A percentile compares a stretch with the other conserved stretches of the same genome.
Evolutionary conservation across 2,888 invertebrate species (phyloP).

Genomic region (Baccha elongata): DNA sequence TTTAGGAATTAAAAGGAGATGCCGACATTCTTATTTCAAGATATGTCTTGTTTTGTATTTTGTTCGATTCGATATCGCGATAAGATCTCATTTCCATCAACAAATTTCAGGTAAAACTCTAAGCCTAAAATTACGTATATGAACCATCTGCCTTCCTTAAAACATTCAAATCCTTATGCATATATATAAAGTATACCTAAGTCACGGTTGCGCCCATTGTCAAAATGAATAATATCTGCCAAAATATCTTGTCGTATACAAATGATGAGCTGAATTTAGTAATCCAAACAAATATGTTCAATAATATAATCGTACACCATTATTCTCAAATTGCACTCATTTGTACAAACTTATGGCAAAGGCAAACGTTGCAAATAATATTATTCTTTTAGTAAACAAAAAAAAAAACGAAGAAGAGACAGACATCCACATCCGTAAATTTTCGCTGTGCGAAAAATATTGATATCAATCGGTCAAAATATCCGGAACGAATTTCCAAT

Average conservation of each 20-base stretch:
- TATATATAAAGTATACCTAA: background rate
- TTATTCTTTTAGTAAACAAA: constrained; percentile 46
- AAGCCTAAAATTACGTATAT: too few relatives aligned
- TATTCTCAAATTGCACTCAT: constrained; percentile 61
- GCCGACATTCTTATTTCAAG: too few relatives aligned
- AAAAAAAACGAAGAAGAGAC: background rate
- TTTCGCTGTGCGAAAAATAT: constrained; percentile 46
- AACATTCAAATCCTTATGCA: background rate
- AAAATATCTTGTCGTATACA: constrained; percentile 43
- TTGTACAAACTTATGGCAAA: constrained; percentile 49
- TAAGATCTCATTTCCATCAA: too few relatives aligned
- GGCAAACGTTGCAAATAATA: constrained; percentile 11
- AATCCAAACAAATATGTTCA: constrained; percentile 64
- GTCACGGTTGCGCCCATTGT: background rate
- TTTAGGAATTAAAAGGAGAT: too few relatives aligned
- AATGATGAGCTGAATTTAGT: constrained; percentile 51
- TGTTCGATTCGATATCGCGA: too few relatives aligned
- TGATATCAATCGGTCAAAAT: constrained; percentile 72
- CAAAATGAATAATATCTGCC: constrained; percentile 45
- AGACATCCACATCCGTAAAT: constrained; percentile 35
- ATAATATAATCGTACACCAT: constrained; percentile 55
- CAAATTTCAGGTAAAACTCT: too few relatives aligned
- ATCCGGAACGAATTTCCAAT: constrained; percentile 73
- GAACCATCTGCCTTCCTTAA: background rate
- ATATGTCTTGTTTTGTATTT: too few relatives aligned